Percentiles rank a stretch among this genome's conserved stretches.
Conservation (phyloP, 2,888 invertebrate genomes). For the Diaphora mendica region DNA sequence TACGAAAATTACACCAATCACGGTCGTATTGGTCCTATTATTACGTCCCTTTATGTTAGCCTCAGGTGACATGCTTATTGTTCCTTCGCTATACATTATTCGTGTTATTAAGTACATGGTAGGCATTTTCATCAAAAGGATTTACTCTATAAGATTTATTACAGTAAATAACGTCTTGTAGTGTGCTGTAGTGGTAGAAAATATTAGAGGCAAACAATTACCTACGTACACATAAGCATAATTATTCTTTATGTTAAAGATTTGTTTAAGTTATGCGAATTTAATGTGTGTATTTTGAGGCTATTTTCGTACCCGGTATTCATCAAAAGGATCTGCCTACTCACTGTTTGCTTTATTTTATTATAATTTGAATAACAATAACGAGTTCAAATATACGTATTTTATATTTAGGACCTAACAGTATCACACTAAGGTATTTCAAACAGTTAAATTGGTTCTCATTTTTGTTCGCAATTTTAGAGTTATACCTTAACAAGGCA, state of each 20-base stretch:
- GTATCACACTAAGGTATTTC: too few species aligned
- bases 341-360: too few species aligned
- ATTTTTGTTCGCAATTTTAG: too few species aligned
- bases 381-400: too few species aligned
- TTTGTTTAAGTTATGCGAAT: too few species aligned
- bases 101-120: not conserved
- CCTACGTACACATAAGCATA: not conserved
- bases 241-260: not conserved
- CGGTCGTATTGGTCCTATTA: not conserved
- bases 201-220: not conserved
- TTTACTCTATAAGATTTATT: not conserved
- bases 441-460: too few species aligned
- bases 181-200: not conserved
- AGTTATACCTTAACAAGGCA: too few species aligned
- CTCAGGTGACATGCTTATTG: conserved; percentile 30
- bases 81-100: not conserved
- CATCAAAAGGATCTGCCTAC: too few species aligned
- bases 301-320: too few species aligned
- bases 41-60: conserved; percentile 29
- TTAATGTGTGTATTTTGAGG: too few species aligned
- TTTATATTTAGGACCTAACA: too few species aligned
- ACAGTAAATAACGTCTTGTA: not conserved
- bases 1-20: conserved; percentile 47
- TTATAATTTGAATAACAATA: too few species aligned
- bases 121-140: not conserved